Conservation (phyloP, 2,113 vertebrate genomes). For the Anhinga anhinga region DNA sequence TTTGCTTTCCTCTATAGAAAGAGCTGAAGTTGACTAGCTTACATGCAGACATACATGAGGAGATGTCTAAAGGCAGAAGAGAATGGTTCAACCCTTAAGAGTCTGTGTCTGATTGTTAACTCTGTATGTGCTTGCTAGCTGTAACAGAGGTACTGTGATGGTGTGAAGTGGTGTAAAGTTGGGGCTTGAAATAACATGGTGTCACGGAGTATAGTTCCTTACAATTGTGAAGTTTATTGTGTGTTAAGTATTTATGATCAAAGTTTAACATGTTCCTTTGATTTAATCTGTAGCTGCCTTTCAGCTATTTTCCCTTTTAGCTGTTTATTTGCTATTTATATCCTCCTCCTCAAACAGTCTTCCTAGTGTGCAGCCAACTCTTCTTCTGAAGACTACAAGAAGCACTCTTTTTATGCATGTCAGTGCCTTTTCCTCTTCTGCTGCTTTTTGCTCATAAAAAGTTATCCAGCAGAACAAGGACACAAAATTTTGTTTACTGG, state of each 20-base stretch:
- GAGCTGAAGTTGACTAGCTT: background rate
- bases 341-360: background rate
- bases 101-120: background rate
- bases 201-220: background rate
- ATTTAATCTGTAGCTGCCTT: background rate
- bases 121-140: background rate
- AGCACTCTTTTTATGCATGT: background rate
- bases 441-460: background rate
- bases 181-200: background rate
- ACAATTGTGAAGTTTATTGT: background rate
- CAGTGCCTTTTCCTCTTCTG: background rate
- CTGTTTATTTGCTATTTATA: background rate
- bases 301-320: background rate
- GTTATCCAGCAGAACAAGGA: background rate
- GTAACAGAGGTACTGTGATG: background rate
- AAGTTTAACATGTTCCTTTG: background rate
- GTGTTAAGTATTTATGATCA: background rate
- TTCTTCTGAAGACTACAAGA: background rate
- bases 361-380: background rate
- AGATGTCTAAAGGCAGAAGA: background rate
- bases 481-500: background rate
- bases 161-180: background rate
- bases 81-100: background rate
- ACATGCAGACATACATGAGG: rapidly evolving
- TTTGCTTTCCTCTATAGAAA: background rate